phyloP scores from a whole-genome alignment of 2,797 vertebrate species.

The Nyctibius grandis region DNA sequence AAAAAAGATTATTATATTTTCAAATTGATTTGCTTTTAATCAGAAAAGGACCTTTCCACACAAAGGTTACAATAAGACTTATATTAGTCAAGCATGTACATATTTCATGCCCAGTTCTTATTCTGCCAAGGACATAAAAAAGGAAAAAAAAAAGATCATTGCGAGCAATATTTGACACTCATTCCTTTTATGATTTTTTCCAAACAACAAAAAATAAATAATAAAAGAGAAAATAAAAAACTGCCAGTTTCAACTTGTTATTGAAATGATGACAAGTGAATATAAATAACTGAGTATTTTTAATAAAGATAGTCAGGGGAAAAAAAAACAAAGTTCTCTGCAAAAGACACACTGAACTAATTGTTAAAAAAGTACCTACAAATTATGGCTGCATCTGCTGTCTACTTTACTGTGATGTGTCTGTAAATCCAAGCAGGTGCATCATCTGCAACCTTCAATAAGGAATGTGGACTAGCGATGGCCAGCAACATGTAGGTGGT shows the following conservation, averaged over 20 bases:
- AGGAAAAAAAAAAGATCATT: neutral
- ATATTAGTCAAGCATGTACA: conserved; percentile 1
- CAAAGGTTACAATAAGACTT: conserved; percentile 28
- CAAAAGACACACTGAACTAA: neutral
- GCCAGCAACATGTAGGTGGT: neutral
- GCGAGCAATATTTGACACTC: neutral
- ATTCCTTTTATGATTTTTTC: neutral
- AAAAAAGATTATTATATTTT: conserved; percentile 49
- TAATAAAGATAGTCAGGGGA: neutral
- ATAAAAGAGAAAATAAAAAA: neutral
- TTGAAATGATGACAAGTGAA: neutral
- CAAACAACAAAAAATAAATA: neutral
- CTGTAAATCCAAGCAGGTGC: neutral
- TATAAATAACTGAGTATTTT: neutral
- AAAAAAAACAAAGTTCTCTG: neutral
- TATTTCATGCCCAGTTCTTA: conserved; percentile 5
- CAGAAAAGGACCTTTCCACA: conserved; percentile 42
- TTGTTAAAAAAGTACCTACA: neutral
- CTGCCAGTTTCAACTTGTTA: neutral
- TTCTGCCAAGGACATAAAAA: neutral
- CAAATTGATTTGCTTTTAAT: conserved; percentile 64
- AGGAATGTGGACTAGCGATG: neutral
- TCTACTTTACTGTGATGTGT: neutral
- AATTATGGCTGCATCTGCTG: neutral
- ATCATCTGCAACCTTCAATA: neutral